phyloP scores from a whole-genome alignment of 2,888 invertebrate species.

The Cyclophora punctaria region DNA sequence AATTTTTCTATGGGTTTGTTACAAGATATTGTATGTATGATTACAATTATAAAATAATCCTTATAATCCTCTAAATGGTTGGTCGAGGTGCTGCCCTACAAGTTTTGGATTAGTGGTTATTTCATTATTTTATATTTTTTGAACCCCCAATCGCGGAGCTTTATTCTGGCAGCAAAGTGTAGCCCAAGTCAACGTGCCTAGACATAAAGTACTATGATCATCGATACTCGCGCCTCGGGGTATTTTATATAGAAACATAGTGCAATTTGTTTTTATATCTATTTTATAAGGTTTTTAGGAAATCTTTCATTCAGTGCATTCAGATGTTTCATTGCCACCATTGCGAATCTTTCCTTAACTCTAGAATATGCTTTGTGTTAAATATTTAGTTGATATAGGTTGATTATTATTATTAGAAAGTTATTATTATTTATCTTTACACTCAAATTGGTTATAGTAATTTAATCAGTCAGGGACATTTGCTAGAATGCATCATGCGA shows the following conservation, averaged over 20 bases:
- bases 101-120: slow-evolving; percentile 27
- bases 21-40: slow-evolving; percentile 44
- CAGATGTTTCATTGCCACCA: slow-evolving; percentile 41
- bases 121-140: slow-evolving; percentile 20
- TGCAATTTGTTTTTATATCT: slow-evolving; percentile 12
- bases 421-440: slow-evolving; percentile 73
- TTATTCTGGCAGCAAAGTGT: too few relatives aligned
- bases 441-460: slow-evolving; percentile 57
- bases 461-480: slow-evolving; percentile 33
- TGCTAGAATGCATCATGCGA: slow-evolving; percentile 40
- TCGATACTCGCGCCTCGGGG: neutral
- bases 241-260: slow-evolving; percentile 4
- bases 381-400: slow-evolving; percentile 71
- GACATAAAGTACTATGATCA: neutral
- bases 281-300: slow-evolving; percentile 15
- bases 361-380: slow-evolving; percentile 66
- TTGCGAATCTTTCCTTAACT: slow-evolving; percentile 57
- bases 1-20: slow-evolving; percentile 72
- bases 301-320: slow-evolving; percentile 31
- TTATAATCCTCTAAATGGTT: slow-evolving; percentile 11
- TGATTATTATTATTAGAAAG: slow-evolving; percentile 49
- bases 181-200: too few relatives aligned
- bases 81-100: slow-evolving; percentile 11
- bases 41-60: slow-evolving; percentile 14
- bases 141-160: neutral